Conservation (phyloP, 2,888 invertebrate genomes). For the Drosophila niveifrons region DNA sequence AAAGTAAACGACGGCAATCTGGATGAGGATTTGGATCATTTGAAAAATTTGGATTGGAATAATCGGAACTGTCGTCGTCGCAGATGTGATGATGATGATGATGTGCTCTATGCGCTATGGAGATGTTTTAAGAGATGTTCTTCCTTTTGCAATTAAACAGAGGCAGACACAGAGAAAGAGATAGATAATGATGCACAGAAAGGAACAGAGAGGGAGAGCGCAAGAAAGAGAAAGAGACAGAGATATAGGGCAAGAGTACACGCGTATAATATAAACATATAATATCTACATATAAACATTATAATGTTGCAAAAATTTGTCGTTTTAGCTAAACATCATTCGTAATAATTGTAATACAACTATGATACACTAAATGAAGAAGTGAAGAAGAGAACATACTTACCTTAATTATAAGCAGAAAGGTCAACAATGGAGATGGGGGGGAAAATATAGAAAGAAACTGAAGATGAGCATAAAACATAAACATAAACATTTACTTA, state of each 20-base stretch:
- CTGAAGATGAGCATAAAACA: neutral
- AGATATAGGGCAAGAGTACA: conserved; percentile 26
- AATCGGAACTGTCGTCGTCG: conserved; percentile 8
- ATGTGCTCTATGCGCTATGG: conserved; percentile 13
- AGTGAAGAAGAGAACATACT: conserved; percentile 32
- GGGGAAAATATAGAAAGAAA: neutral
- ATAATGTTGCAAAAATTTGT: conserved; percentile 58
- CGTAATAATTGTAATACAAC: conserved; percentile 52
- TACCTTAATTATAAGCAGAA: conserved; percentile 47
- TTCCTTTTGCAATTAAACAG: neutral
- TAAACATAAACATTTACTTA: conserved; percentile 16
- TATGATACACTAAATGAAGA: conserved; percentile 6
- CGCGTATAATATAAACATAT: conserved; percentile 28
- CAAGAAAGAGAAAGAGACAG: conserved; percentile 1
- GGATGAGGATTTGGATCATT: conserved; percentile 1
- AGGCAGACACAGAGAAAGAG: neutral
- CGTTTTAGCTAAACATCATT: conserved; percentile 57
- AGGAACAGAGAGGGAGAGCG: conserved; percentile 8
- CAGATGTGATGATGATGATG: conserved; percentile 8
- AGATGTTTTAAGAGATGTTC: conserved; percentile 16
- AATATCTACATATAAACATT: conserved; percentile 39
- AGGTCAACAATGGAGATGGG: conserved; percentile 19
- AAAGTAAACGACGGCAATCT: neutral
- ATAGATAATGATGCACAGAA: neutral
- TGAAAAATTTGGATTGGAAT: neutral